These are phyloP conservation scores for Ophthalmolycus amberensis DNA, from an alignment of 2,113 vertebrate genomes.

Conservation along the genomic window DNA sequence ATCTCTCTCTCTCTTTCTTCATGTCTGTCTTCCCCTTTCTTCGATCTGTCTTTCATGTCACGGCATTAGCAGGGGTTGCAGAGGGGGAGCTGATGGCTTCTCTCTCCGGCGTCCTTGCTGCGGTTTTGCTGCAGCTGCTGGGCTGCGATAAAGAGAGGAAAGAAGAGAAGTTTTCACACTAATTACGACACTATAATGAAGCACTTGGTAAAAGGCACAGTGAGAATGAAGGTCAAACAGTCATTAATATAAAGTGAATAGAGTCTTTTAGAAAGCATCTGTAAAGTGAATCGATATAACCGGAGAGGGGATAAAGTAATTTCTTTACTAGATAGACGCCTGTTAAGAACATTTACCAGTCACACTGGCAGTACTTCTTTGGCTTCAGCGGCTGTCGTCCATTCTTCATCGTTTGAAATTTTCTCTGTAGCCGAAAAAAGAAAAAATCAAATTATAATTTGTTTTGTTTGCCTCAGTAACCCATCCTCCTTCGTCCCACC, in stretches of 20 bases:
- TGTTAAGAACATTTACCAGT: conserved; percentile 68
- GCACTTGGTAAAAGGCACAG: conserved; percentile 44
- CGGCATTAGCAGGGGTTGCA: conserved; percentile 38
- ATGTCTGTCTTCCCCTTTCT: conserved; percentile 38
- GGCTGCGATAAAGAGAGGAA: conserved; percentile 74
- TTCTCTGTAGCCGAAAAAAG: conserved; percentile 47
- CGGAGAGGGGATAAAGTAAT: conserved; percentile 6
- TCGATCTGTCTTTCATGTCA: conserved; percentile 56
- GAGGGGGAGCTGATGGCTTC: conserved; percentile 49
- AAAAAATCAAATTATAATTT: not conserved
- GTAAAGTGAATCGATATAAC: conserved; percentile 54
- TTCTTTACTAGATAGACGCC: conserved; percentile 28
- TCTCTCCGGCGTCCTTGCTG: conserved; percentile 52
- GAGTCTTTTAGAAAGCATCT: conserved; percentile 56
- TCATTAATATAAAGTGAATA: conserved; percentile 54
- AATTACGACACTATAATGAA: conserved; percentile 74
- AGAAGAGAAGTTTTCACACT: conserved; percentile 73
- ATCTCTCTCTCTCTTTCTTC: not conserved
- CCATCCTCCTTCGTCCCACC: not conserved
- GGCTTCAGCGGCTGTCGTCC: conserved; percentile 26
- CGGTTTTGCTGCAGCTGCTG: conserved; percentile 58
- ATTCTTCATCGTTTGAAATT: conserved; percentile 51
- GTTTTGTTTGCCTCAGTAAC: not conserved
- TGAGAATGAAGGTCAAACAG: conserved; percentile 70
- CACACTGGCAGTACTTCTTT: conserved; percentile 78